Evolutionary conservation across 37 sponge, comb jelly and placozoan genomes (phyloP), one percentile per base, ranked within the genome.

Genomic region (Beroe forskalii): DNA sequence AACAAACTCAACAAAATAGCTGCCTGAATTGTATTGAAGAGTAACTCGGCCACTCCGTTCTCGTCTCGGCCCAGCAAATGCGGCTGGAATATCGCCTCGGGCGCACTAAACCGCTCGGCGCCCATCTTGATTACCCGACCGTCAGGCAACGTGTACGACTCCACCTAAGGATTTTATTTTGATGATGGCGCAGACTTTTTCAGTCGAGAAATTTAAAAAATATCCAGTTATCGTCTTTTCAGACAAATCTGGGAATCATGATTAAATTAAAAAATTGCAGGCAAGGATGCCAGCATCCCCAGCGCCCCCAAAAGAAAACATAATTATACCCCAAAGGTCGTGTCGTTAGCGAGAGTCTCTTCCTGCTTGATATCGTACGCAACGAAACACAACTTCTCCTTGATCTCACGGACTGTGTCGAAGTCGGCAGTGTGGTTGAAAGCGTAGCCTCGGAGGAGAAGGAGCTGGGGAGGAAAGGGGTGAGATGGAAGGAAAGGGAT

Each of bases 391-490:
- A 98, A 91, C 80, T 94, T 96, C 89, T 98, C 99, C 92, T 98
- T 98, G 95, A 98, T 98, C 95, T 96, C 96, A 9, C 99, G 92
- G 20, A 98, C 96, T 20, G 99, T 98, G 92, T 98, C 99, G 91
- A 96, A 98, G 89, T 98, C 99, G 41, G 99, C 99, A 3, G 97
- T 93, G 93, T 98, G 99, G 90, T 98, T 98, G 94, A 98, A 98
- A 0, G 99, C 99, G 64, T 98, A 98, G 36, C 99, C 99, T 67
- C 99, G 90, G 44, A 98, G 91, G 6, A 98, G 91, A 40, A 98
- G 91, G 43, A 98, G 91, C 92, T 93, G 67, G 0, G 62, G 66
- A 64, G 25, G 66, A n/a, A n/a, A n/a, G n/a, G n/a, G 60, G 60
- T 9, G 60, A 17, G 60, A 17, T 9, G 17, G 60, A 55, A 17